Evolutionary conservation across 2,113 vertebrate genomes (phyloP).

Genomic region (Tympanuchus pallidicinctus): DNA sequence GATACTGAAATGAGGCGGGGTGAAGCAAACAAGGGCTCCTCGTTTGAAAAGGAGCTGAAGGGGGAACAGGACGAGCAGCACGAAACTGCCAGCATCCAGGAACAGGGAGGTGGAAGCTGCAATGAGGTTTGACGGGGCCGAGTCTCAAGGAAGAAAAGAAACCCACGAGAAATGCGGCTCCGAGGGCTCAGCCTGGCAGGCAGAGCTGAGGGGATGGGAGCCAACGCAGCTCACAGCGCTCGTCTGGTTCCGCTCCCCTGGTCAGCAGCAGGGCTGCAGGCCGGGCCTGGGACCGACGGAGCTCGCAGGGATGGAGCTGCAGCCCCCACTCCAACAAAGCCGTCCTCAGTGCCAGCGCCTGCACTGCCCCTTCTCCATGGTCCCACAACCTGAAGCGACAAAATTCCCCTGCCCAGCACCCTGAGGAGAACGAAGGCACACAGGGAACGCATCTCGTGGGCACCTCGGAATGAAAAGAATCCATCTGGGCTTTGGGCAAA

Average conservation of each 20-base stretch:
- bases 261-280: neutral
- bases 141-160: no score
- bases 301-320: no score
- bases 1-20: neutral
- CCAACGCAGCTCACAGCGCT: neutral
- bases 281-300: neutral
- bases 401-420: neutral
- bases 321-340: neutral
- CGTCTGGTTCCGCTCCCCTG: neutral
- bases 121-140: no score
- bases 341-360: rapidly evolving
- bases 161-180: no score
- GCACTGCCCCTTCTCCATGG: neutral
- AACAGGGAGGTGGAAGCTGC: no score
- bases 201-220: no score
- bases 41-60: neutral
- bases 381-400: neutral
- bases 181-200: no score
- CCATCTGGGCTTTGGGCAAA: conserved; percentile 12
- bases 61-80: no score
- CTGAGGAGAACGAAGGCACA: neutral
- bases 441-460: neutral
- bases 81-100: no score
- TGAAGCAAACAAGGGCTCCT: neutral
- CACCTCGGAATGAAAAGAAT: neutral